Conservation (phyloP, 2,888 invertebrate species). For the Scelioninae gen. 1 region DNA sequence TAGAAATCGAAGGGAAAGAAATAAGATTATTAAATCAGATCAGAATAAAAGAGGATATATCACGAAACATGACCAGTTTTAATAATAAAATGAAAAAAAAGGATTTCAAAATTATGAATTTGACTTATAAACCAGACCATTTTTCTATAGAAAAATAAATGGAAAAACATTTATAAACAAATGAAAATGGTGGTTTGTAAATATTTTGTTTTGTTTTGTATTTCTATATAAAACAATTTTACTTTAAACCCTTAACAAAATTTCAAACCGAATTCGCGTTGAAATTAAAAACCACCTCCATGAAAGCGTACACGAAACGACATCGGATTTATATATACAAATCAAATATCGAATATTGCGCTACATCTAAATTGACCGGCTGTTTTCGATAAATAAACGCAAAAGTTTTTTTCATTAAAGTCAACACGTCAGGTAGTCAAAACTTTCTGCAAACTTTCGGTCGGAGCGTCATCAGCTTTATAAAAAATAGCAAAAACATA, state of each 20-base stretch:
- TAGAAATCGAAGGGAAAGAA: too few species aligned
- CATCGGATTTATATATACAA: conserved; percentile 2
- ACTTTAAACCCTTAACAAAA: neutral
- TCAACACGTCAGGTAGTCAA: conserved; percentile 9
- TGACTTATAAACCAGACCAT: too few species aligned
- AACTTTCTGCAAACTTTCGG: conserved; percentile 3
- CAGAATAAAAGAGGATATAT: too few species aligned
- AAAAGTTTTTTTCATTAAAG: conserved; percentile 26
- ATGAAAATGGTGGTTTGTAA: too few species aligned
- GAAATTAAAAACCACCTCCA: conserved; percentile 1
- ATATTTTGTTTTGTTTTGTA: too few species aligned
- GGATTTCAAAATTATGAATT: too few species aligned
- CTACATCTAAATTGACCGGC: neutral
- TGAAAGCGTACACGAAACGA: neutral
- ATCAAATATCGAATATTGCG: conserved; percentile 5
- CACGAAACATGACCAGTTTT: too few species aligned
- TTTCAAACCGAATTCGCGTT: neutral
- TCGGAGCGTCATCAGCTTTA: neutral
- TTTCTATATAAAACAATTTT: too few species aligned
- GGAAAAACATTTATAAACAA: too few species aligned
- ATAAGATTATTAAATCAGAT: too few species aligned
- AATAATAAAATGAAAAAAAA: too few species aligned
- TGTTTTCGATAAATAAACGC: neutral
- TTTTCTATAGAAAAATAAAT: too few species aligned
- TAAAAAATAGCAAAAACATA: neutral